These are phyloP conservation scores for Rhea americana DNA, from an alignment of 2,113 vertebrate genomes.

Conservation along the genomic window DNA sequence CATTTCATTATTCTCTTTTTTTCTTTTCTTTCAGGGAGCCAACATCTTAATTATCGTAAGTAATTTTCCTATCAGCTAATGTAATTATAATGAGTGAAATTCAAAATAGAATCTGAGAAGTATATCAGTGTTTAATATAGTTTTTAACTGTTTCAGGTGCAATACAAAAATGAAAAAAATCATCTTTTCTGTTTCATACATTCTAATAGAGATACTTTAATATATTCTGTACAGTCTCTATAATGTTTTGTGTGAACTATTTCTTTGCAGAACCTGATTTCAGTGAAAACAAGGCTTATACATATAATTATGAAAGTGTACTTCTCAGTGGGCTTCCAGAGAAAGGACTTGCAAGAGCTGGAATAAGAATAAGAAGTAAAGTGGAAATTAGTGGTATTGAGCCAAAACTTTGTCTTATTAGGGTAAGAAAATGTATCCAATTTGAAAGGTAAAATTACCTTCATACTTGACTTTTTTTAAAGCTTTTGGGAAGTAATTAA, in stretches of 20 bases:
- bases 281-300: constrained; percentile 54
- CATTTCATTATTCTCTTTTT: constrained; percentile 39
- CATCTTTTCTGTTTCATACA: background rate
- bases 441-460: constrained; percentile 67
- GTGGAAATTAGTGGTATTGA: constrained; percentile 64
- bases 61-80: constrained; percentile 48
- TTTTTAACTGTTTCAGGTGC: constrained; percentile 41
- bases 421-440: constrained; percentile 65
- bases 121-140: constrained; percentile 45
- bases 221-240: background rate
- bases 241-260: constrained; percentile 39
- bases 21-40: constrained; percentile 55
- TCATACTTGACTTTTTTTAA: constrained; percentile 32
- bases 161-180: constrained; percentile 44
- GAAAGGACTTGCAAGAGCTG: constrained; percentile 58
- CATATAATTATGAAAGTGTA: constrained; percentile 56
- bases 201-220: constrained; percentile 21
- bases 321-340: constrained; percentile 60
- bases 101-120: constrained; percentile 36
- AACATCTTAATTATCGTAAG: constrained; percentile 65
- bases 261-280: constrained; percentile 65
- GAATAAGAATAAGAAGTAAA: constrained; percentile 69
- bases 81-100: constrained; percentile 54
- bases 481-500: constrained; percentile 67
- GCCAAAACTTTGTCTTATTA: constrained; percentile 68